Percentiles rank a stretch among this genome's conserved stretches.
phyloP scores from a whole-genome alignment of 2,113 vertebrate species.

The Oplegnathus fasciatus region DNA sequence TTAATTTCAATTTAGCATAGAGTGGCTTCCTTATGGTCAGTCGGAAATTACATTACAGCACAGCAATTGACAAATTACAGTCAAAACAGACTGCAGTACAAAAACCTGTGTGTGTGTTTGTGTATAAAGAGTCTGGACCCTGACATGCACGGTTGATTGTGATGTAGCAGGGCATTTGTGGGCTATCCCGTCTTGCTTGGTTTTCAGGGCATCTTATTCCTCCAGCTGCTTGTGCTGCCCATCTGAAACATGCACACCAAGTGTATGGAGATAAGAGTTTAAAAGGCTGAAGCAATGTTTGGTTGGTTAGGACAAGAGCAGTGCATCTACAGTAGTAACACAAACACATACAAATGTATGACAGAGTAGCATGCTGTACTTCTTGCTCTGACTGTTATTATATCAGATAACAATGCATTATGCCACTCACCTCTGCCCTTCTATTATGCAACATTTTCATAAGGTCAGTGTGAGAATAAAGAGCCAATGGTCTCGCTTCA shows the following conservation, averaged over 20 bases:
- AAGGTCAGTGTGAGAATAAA: constrained; percentile 41
- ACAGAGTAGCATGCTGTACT: neutral
- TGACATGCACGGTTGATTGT: neutral
- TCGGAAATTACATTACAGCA: constrained; percentile 46
- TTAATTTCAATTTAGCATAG: constrained; percentile 48
- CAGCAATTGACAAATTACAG: constrained; percentile 18
- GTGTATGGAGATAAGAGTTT: neutral
- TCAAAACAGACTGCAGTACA: constrained; percentile 23
- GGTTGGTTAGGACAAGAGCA: neutral
- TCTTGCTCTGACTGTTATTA: neutral
- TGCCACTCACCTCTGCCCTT: constrained; percentile 12
- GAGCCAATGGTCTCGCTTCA: constrained; percentile 3
- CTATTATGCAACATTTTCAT: neutral
- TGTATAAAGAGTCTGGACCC: neutral
- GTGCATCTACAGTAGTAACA: neutral
- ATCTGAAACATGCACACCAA: neutral
- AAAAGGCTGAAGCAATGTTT: neutral
- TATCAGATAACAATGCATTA: neutral
- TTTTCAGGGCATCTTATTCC: neutral
- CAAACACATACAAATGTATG: neutral
- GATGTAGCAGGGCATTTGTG: neutral
- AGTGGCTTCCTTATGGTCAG: constrained; percentile 40
- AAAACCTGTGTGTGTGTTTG: constrained; percentile 17
- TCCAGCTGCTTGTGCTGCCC: neutral
- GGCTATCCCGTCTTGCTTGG: neutral